phyloP scores from a whole-genome alignment of 2,113 vertebrate species.

The Hypomesus transpacificus region DNA sequence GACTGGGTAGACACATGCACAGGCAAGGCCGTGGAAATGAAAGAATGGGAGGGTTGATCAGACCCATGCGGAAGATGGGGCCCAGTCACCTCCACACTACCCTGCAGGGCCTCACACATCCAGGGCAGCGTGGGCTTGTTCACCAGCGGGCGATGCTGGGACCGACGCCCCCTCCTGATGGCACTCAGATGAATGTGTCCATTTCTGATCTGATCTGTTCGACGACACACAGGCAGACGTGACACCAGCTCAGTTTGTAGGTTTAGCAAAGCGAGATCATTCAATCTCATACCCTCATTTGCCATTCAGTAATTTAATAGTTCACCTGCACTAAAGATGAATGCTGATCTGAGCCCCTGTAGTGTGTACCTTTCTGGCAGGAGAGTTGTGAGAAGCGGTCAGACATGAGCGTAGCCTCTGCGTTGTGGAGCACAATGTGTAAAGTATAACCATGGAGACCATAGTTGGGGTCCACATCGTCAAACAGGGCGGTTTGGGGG shows the following conservation, averaged over 20 bases:
- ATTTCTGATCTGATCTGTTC: slow-evolving; percentile 59
- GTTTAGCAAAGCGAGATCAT: no score
- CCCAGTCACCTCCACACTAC: slow-evolving; percentile 60
- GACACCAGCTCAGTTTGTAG: neutral
- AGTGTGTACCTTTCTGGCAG: slow-evolving; percentile 78
- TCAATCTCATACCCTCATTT: no score
- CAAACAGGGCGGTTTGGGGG: slow-evolving; percentile 62
- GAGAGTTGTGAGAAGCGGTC: slow-evolving; percentile 74
- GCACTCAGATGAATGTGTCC: slow-evolving; percentile 56
- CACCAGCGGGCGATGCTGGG: slow-evolving; percentile 47
- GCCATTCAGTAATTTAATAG: no score
- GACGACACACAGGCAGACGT: slow-evolving; percentile 22
- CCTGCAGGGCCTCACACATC: slow-evolving; percentile 61
- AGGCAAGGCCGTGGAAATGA: no score
- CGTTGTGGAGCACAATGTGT: slow-evolving; percentile 79
- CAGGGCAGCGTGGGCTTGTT: slow-evolving; percentile 59
- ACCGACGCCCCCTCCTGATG: slow-evolving; percentile 45
- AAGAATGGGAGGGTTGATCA: neutral
- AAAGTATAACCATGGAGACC: slow-evolving; percentile 83
- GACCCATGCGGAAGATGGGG: neutral
- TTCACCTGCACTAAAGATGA: no score
- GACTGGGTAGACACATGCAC: no score
- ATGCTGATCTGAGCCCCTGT: no score
- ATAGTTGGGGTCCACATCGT: slow-evolving; percentile 80
- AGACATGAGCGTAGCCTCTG: slow-evolving; percentile 70